Base-by-base conservation (phyloP, 2,888 invertebrate genomes). In the Leptopterna dolabrata region DNA sequence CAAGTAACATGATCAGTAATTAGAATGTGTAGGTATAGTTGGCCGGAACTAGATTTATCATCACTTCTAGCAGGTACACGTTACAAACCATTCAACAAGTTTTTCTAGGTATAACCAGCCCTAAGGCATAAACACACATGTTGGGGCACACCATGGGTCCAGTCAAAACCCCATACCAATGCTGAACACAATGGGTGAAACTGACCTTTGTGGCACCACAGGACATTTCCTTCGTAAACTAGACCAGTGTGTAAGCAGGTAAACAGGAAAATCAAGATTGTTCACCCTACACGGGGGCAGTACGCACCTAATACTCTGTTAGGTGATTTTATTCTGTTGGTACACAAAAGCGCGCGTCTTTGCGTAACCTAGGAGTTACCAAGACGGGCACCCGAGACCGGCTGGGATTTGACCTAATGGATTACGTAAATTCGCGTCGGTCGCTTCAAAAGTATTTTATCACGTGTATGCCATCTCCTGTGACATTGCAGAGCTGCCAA, bases 281-380 rank as follows among this genome's bases (percentile, higher is more conserved):
- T 63, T 63, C 63, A 24, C 24, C 24, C 13, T 19, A n/a, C 24
- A 7, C 9, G 63, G 9, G 63, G 63, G 63, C 24, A 63, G 63
- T 63, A 63, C 63, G 24, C 63, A 63, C 63, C 63, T 51, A 1
- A 45, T 51, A 51, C 51, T 16, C 63, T 29, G 36, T 73, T 36
- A 73, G 73, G 73, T 73, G 73, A 30, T 73, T 73, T 73, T 73
- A 41, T 73, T 73, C 73, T 36, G 73, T 73, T 73, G 73, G 73
- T 73, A 41, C 41, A 73, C 73, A 73, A 73, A 73, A 73, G 73
- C 73, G 30, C 73, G 41, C 36, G 36, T 30, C 36, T 73, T 73
- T 73, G 73, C 73, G 73, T 73, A 73, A 73, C 73, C 41, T 9
- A 0, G 3, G 73, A 73, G 73, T 73, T 73, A 73, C 73, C 30